Evolutionary conservation across 2,888 invertebrate species (phyloP), one percentile per base, ranked within the genome.

Genomic region (Mesochorus sp.): DNA sequence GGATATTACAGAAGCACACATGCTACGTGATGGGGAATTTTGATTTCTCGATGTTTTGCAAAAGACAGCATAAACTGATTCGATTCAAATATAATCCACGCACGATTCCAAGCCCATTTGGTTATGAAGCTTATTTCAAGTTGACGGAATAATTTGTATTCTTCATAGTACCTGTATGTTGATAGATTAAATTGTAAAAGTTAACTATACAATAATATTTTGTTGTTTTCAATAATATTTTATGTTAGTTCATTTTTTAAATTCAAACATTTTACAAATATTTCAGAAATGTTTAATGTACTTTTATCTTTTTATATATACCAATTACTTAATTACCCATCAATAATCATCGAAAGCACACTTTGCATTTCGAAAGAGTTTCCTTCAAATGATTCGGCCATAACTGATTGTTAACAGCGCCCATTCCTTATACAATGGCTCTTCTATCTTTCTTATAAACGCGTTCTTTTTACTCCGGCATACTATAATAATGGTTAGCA

Each of bases 21-120:
- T 19, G 14, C 49, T 72, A 72, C 72, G 72, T 72, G 72, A 72
- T 44, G 24, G 44, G 75, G 62, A 75, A 75, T 31, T 51, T 31
- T 21, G 31, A 47, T 42, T 2, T n/a, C 24, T 21, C 55, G 64
- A 67, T 61, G 17, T 59, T 74, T 66, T 59, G 42, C 31, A 12
- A n/a, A 17, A 71, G 42, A 59, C 42, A 66, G 66, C 19, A 12
- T 8, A 47, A 19, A 47, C 12, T 2, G 59, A 51, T 37, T 67
- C 51, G 47, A 75, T 75, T 61, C 34, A 68, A 68, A 68, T 62
- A n/a, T n/a, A 31, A 51, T 55, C 62, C 51, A 75, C 61, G 75
- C 47, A 68, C 61, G 68, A 68, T 47, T 47, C 26, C 10, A 26
- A 21, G 5, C 12, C 19, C 3, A 4, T 55, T 61, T 68, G 61